Evolutionary conservation across 2,888 invertebrate genomes (phyloP), one percentile per base, ranked within the genome.

Genomic region (Patella depressa): DNA sequence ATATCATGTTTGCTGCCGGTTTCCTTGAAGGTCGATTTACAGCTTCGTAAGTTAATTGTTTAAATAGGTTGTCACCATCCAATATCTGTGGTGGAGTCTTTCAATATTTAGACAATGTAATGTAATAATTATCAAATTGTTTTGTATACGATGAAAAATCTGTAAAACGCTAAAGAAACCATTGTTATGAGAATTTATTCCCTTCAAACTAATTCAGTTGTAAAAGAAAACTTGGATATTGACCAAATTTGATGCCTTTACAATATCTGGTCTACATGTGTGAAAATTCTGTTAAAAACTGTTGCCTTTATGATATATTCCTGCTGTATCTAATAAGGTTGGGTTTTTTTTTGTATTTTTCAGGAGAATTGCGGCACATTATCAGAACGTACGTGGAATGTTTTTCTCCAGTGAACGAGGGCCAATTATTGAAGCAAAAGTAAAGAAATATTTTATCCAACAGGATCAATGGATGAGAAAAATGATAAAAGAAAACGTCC

Each of bases 1-100:
- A 88, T 34, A 81, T 88, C 55, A 88, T 89, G 88, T 90, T 82
- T 84, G 90, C 88, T 72, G 89, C 90, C 5, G 90, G 90, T 0
- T 87, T 81, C 76, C 77, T 90, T 53, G 90, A 90, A 76, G 90
- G 89, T 24, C 72, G 82, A 15, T 81, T 90, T 7, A 90, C 90
- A 53, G 86, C 88, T 55, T 83, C 84, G 90, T 90, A 84, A 81
- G 84, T 84, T 12, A 12, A 11, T 24, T 24, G 9, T 17, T 9
- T 14, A 29, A 34, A 17, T 65, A 59, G n/a, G 1, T 9, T 65
- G 19, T 14, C 14, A n/a, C 15, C 57, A 57, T 57, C 57, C 57
- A 57, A n/a, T 57, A 9, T 9, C 9, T 45, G 0, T 45, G 45
- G 45, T 45, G 45, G 45, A 45, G 45, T 7, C 45, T 7, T 45